Evolutionary conservation across 2,888 invertebrate species (phyloP).

Genomic region (Strigamia maritima): DNA sequence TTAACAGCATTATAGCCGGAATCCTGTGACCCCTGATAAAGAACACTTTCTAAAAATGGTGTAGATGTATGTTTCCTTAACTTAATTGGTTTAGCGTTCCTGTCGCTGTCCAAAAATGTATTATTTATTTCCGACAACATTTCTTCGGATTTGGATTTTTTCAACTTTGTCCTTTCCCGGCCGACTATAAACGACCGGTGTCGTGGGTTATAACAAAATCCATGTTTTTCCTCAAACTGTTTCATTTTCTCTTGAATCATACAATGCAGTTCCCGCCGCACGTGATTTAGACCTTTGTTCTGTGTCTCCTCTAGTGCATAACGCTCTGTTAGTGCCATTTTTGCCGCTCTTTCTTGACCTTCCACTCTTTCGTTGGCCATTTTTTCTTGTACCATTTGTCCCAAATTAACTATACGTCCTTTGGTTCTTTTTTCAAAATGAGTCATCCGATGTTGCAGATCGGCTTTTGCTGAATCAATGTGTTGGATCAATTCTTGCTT

Average conservation of each 20-base stretch:
- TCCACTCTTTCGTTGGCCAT: constrained; percentile 63
- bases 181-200: background rate
- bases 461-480: constrained; percentile 74
- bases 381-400: constrained; percentile 59
- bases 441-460: constrained; percentile 74
- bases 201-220: background rate
- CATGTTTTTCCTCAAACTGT: constrained; percentile 29
- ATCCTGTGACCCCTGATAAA: background rate
- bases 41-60: background rate
- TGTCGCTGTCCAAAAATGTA: background rate
- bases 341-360: constrained; percentile 64
- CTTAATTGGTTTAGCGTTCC: background rate
- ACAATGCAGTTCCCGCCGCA: constrained; percentile 48
- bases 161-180: constrained; percentile 37
- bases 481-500: constrained; percentile 73
- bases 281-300: constrained; percentile 44
- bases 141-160: constrained; percentile 51
- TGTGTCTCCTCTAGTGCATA: constrained; percentile 55
- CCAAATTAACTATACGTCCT: constrained; percentile 64
- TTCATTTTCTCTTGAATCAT: constrained; percentile 47
- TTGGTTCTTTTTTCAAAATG: constrained; percentile 71
- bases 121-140: constrained; percentile 48
- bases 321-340: constrained; percentile 60
- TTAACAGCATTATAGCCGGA: background rate
- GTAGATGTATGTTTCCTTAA: background rate